These are phyloP conservation scores for Trematomus loennbergii DNA, from an alignment of 2,113 vertebrate species.

Conservation along the genomic window DNA sequence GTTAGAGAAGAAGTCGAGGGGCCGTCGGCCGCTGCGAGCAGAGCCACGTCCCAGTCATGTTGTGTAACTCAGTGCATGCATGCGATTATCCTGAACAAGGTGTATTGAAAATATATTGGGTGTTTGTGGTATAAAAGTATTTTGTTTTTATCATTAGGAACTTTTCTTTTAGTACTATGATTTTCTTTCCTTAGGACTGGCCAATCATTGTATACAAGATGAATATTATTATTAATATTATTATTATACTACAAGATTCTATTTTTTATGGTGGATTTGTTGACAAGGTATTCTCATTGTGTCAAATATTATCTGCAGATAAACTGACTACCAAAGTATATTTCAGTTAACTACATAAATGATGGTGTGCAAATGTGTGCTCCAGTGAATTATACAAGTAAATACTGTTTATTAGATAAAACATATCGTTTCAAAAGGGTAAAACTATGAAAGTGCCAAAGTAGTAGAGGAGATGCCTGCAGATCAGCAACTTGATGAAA, in stretches of 20 bases:
- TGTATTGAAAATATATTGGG: constrained; percentile 83
- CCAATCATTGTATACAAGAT: constrained; percentile 75
- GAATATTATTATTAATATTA: constrained; percentile 71
- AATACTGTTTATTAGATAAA: background rate
- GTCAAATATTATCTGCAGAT: constrained; percentile 72
- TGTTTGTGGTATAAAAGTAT: constrained; percentile 84
- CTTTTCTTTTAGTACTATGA: constrained; percentile 55
- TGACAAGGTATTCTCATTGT: constrained; percentile 66
- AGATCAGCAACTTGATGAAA: background rate
- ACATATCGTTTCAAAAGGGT: background rate
- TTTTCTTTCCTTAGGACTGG: constrained; percentile 73
- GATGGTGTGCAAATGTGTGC: constrained; percentile 61
- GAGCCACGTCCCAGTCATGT: constrained; percentile 78
- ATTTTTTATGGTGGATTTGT: constrained; percentile 79
- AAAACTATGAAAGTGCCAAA: constrained; percentile 30
- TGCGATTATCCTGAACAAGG: constrained; percentile 84
- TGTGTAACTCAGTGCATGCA: constrained; percentile 86
- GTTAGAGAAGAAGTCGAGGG: constrained; percentile 45
- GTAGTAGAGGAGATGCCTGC: background rate
- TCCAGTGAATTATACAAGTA: constrained; percentile 74
- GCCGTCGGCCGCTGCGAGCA: constrained; percentile 73
- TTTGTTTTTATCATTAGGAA: constrained; percentile 72
- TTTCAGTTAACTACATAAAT: constrained; percentile 71
- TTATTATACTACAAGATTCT: constrained; percentile 71
- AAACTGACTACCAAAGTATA: constrained; percentile 82